Evolutionary conservation across 2,797 vertebrate species (phyloP).

Genomic region (Molossus alvarezi): DNA sequence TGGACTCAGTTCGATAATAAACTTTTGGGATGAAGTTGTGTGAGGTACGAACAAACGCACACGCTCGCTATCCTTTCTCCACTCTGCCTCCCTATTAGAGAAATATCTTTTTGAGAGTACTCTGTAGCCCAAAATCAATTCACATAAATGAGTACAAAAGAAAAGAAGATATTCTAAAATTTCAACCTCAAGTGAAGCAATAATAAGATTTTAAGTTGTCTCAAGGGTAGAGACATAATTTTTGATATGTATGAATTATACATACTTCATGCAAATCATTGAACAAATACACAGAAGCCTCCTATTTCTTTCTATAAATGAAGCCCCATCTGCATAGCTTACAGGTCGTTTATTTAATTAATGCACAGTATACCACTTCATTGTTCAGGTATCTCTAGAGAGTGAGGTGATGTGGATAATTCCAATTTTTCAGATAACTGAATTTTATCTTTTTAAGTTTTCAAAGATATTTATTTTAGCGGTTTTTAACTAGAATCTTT

Average conservation of each 20-base stretch:
- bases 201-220: conserved; percentile 64
- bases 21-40: background rate
- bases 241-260: conserved; percentile 61
- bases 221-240: conserved; percentile 43
- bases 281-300: background rate
- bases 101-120: background rate
- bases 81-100: background rate
- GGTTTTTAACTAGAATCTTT: conserved; percentile 50
- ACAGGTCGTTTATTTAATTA: conserved; percentile 45
- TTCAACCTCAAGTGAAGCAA: conserved; percentile 11
- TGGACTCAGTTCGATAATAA: conserved; percentile 8
- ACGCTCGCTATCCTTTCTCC: background rate
- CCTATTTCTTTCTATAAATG: conserved; percentile 44
- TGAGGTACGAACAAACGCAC: background rate
- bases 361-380: background rate
- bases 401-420: background rate
- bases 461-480: background rate
- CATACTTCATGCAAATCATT: conserved; percentile 43
- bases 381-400: background rate
- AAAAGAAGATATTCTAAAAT: conserved; percentile 61
- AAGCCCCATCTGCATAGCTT: conserved; percentile 25
- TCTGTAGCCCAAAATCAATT: conserved; percentile 10
- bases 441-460: conserved; percentile 41
- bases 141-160: background rate
- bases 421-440: conserved; percentile 55